These are phyloP conservation scores for Agrochola circellaris DNA, from an alignment of 2,888 invertebrate species.

Conservation along the genomic window DNA sequence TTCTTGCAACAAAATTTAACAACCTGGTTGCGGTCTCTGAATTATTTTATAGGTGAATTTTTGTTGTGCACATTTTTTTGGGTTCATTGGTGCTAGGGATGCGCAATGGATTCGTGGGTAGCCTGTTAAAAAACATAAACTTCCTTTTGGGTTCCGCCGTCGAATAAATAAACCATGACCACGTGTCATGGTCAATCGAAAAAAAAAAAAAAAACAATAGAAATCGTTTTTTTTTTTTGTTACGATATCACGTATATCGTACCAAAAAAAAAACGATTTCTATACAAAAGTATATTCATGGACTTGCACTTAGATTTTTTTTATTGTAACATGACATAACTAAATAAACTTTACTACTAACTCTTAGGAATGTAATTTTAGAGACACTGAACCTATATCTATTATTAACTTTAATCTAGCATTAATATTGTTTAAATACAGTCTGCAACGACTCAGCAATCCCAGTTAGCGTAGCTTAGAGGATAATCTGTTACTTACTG, in stretches of 20 bases:
- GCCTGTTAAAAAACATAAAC: background rate
- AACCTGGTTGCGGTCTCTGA: constrained; percentile 53
- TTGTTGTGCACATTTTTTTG: constrained; percentile 37
- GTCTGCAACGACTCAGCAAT: background rate
- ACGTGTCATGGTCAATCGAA: too few species aligned
- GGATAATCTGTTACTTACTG: constrained; percentile 19
- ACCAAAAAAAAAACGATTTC: background rate
- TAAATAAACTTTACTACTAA: background rate
- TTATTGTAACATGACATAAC: background rate
- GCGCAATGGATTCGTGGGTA: background rate
- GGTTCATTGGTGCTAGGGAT: background rate
- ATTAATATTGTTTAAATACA: constrained; percentile 12
- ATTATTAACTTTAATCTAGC: background rate
- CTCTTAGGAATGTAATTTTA: background rate
- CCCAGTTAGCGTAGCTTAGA: background rate
- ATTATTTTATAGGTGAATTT: constrained; percentile 58
- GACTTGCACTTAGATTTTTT: background rate
- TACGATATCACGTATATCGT: too few species aligned
- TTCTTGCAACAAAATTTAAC: constrained; percentile 61
- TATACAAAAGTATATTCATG: too few species aligned
- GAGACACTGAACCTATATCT: background rate
- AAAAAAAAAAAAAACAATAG: too few species aligned
- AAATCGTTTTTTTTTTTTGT: too few species aligned
- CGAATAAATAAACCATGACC: background rate
- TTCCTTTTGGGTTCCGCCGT: background rate